Base-by-base conservation (phyloP, 2,888 invertebrate species). In the Oasisia sp. region DNA sequence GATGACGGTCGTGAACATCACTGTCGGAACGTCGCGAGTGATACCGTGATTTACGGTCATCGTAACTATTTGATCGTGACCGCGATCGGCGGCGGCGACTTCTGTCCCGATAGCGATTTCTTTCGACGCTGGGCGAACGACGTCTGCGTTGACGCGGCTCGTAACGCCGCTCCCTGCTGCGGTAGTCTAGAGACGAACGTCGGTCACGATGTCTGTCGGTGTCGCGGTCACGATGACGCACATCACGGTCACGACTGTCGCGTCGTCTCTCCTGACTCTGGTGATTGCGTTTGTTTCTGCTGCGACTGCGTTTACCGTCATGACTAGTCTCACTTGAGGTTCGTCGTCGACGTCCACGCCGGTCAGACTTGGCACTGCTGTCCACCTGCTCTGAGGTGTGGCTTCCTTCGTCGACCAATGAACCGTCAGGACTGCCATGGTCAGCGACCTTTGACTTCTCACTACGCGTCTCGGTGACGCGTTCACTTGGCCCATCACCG, bases 21-120 rank as follows among this genome's bases (percentile, higher is more conserved):
- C 7, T 74, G 27, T 74, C 74, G 27, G 74, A 19, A 27, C 27
- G 74, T 74, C 74, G 74, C 27, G 74, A 74, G 19, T 7, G 74
- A 74, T 74, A 74, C 27, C 74, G 74, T 74, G 74, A 27, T 19
- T 74, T 74, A n/a, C 27, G 74, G 74, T 74, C 74, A 74, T n/a
- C 74, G n/a, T 74, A 74, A 74, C 74, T n/a, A 27, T 74, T 74
- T 74, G 74, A 74, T 74, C 74, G 19, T 74, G 74, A 74, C 74
- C 74, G 74, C 27, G 74, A 74, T 27, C 74, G 74, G 2, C n/a
- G 74, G 74, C 74, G 74, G 27, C 74, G 74, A 74, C 74, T 19
- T 27, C 74, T 74, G 74, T 74, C 74, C 0, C 74, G 74, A 74
- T 74, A 74, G 3, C 74, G 74, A 74, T 74, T 27, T n/a, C 74